Evolutionary conservation across 2,888 invertebrate genomes (phyloP).

Genomic region (Poecilus cupreus): DNA sequence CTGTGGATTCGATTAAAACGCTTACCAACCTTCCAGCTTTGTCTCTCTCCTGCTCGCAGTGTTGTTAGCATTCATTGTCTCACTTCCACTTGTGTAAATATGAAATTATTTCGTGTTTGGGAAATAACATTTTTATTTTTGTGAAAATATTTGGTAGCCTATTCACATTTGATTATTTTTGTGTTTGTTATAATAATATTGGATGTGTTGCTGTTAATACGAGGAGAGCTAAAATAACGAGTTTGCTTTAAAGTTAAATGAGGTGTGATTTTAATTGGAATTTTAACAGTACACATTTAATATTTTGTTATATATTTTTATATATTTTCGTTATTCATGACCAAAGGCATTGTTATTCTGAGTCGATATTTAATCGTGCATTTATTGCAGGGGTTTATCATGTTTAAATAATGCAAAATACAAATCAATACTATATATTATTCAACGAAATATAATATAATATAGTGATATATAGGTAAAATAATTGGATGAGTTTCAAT

Average conservation of each 20-base stretch:
- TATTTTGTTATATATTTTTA: too few relatives aligned
- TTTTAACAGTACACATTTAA: too few relatives aligned
- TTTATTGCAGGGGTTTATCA: too few relatives aligned
- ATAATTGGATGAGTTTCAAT: too few relatives aligned
- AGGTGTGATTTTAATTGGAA: neutral
- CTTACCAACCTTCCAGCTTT: conserved; percentile 62
- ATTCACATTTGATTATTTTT: conserved; percentile 17
- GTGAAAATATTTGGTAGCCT: neutral
- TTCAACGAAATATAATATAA: too few relatives aligned
- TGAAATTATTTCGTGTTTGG: conserved; percentile 10
- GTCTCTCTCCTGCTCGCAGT: conserved; percentile 63
- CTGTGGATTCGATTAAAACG: conserved; percentile 58
- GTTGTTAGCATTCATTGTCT: conserved; percentile 23
- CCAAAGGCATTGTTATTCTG: too few relatives aligned
- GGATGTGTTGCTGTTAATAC: neutral
- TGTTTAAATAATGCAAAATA: too few relatives aligned
- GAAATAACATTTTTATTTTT: neutral
- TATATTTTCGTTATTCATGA: too few relatives aligned
- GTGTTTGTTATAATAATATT: conserved; percentile 25
- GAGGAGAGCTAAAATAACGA: neutral
- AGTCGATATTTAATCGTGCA: too few relatives aligned
- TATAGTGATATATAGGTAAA: too few relatives aligned
- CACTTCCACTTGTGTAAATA: conserved; percentile 33
- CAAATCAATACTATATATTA: too few relatives aligned
- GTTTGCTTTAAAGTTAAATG: neutral